Evolutionary conservation across 2,113 vertebrate genomes (phyloP).

Genomic region (Donacobius atricapilla): DNA sequence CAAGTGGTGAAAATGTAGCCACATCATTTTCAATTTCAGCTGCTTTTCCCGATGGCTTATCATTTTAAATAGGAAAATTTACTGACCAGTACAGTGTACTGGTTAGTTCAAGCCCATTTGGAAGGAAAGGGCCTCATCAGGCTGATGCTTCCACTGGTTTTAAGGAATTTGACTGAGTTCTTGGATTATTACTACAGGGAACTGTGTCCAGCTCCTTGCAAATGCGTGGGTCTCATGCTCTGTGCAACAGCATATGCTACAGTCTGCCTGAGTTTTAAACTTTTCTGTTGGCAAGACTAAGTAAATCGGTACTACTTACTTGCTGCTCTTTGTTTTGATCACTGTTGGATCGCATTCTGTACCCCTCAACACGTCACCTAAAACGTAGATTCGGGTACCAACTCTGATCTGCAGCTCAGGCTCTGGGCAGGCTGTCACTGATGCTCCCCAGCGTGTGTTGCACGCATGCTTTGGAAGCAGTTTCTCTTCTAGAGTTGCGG

Average conservation of each 20-base stretch:
- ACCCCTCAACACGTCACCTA: accelerated
- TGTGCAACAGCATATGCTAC: not conserved
- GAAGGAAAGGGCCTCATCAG: not conserved
- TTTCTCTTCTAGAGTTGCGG: not conserved
- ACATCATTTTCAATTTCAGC: not conserved
- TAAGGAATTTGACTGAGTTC: not conserved
- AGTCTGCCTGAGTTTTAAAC: not conserved
- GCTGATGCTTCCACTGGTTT: not conserved
- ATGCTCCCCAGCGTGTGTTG: not conserved
- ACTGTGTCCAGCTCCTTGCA: not conserved
- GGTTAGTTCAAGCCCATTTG: not conserved
- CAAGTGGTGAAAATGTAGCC: too few relatives aligned
- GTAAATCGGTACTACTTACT: not conserved
- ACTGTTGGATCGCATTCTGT: not conserved
- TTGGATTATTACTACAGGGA: not conserved
- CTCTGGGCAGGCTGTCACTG: not conserved
- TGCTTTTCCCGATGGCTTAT: not conserved
- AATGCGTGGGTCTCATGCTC: not conserved
- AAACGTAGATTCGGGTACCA: not conserved
- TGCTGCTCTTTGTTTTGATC: not conserved
- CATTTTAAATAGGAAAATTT: not conserved
- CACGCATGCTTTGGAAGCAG: not conserved
- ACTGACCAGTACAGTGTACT: accelerated
- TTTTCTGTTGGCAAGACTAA: not conserved
- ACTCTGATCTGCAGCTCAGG: not conserved